Conservation (phyloP, 2,113 vertebrate species). For the Pao palembangensis region DNA sequence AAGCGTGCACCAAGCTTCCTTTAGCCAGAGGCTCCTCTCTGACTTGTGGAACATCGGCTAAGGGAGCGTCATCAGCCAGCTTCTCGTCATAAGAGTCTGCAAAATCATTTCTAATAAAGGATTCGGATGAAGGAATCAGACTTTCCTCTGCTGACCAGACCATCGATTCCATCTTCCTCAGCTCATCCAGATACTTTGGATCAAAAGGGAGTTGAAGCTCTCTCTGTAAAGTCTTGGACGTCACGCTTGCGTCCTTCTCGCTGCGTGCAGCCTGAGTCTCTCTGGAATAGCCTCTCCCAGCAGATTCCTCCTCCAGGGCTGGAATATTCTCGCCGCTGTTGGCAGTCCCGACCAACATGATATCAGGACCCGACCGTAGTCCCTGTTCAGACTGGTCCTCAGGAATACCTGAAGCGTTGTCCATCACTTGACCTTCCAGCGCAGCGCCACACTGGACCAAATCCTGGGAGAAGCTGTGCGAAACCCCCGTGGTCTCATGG, state of each 20-base stretch:
- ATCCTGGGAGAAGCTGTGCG: constrained; percentile 51
- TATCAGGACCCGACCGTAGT: constrained; percentile 58
- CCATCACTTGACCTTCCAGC: constrained; percentile 19
- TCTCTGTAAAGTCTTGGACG: constrained; percentile 43
- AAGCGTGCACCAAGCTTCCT: no score
- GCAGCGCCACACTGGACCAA: constrained; percentile 50
- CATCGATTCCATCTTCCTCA: constrained; percentile 61
- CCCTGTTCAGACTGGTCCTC: constrained; percentile 25
- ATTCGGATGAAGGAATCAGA: constrained; percentile 50
- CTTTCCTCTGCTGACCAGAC: constrained; percentile 70
- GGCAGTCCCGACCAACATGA: constrained; percentile 36
- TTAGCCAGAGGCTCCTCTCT: constrained; percentile 7
- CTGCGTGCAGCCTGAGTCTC: constrained; percentile 10
- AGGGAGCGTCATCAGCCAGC: not conserved
- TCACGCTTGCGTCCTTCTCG: not conserved
- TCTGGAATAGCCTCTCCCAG: not conserved
- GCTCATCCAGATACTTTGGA: constrained; percentile 57
- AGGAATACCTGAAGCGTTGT: not conserved
- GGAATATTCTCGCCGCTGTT: not conserved
- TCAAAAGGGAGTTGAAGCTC: constrained; percentile 62
- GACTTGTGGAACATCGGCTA: not conserved
- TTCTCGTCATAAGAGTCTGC: constrained; percentile 20
- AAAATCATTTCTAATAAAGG: constrained; percentile 22
- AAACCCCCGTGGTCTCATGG: constrained; percentile 53
- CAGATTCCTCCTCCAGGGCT: constrained; percentile 8